These are phyloP conservation scores for Strix uralensis DNA, from an alignment of 2,113 vertebrate genomes.

Conservation along the genomic window DNA sequence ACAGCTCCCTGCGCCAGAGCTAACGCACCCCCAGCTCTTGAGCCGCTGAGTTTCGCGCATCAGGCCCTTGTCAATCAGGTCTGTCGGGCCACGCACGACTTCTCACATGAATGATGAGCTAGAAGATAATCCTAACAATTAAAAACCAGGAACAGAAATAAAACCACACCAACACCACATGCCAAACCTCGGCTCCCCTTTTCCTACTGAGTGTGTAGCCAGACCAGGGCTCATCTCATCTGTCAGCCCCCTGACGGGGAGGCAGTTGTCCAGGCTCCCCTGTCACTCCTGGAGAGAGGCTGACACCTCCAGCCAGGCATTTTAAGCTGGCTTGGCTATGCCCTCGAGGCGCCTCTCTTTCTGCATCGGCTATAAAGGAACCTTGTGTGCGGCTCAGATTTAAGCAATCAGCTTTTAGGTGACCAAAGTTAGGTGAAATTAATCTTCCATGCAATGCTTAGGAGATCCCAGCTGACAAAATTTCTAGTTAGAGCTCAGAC, in stretches of 20 bases:
- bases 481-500: neutral
- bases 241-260: neutral
- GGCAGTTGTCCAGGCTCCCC: neutral
- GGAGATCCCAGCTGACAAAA: neutral
- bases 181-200: neutral
- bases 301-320: slow-evolving; percentile 34
- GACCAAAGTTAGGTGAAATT: neutral
- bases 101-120: neutral
- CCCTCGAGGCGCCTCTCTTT: neutral
- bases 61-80: slow-evolving; percentile 7
- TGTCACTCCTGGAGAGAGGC: slow-evolving; percentile 13
- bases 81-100: fast-evolving
- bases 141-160: neutral
- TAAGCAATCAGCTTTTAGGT: neutral
- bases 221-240: neutral
- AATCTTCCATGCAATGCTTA: neutral
- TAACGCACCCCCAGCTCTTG: neutral
- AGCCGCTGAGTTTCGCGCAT: fast-evolving
- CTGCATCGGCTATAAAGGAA: neutral
- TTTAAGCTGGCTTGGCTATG: neutral
- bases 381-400: neutral
- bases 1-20: neutral
- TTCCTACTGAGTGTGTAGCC: neutral
- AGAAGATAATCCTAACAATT: neutral
- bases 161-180: neutral